Evolutionary conservation across 2,888 invertebrate genomes (phyloP), one percentile per base, ranked within the genome.

Genomic region (Leptinotarsa haldemani): DNA sequence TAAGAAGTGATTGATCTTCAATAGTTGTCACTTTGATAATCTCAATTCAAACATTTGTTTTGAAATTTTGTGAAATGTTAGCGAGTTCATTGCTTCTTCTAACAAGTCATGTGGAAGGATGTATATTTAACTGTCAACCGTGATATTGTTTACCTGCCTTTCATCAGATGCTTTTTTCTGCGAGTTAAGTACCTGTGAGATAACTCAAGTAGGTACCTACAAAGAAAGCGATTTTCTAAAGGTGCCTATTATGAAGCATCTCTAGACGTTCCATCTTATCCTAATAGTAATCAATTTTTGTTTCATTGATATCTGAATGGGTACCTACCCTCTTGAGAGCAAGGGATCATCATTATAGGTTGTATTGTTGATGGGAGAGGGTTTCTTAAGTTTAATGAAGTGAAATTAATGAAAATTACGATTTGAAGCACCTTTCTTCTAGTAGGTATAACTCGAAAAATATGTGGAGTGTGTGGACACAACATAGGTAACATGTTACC

Each of bases 61-160:
- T 61, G 25, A 15, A n/a, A 61, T 30, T 61, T 30, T n/a, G n/a
- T n/a, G 56, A 22, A 18, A 40, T 40, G 40, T 30, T n/a, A 61
- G 30, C 7, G 16, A n/a, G 16, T 61, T 25, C 4, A 15, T 58
- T 58, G 15, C 58, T 58, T 20, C 58, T 58, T 20, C 58, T 61
- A 61, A 22, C 56, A 12, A 15, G 4, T 56, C 20, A 56, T 22
- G 22, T 22, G 56, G 22, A 20, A 15, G 22, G 4, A 56, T n/a
- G 50, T 56, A 56, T 56, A 25, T 56, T 56, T 56, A 56, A 20
- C 56, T 61, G 40, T 61, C 61, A 25, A 30, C n/a, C 9, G n/a
- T 30, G 61, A 25, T 16, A n/a, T 61, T 61, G 61, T 61, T 61
- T 61, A 61, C 61, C 61, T 61, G 61, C 22, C 58, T 22, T 61